Evolutionary conservation across 2,888 invertebrate genomes (phyloP).

Genomic region (Cybosia mesomella): DNA sequence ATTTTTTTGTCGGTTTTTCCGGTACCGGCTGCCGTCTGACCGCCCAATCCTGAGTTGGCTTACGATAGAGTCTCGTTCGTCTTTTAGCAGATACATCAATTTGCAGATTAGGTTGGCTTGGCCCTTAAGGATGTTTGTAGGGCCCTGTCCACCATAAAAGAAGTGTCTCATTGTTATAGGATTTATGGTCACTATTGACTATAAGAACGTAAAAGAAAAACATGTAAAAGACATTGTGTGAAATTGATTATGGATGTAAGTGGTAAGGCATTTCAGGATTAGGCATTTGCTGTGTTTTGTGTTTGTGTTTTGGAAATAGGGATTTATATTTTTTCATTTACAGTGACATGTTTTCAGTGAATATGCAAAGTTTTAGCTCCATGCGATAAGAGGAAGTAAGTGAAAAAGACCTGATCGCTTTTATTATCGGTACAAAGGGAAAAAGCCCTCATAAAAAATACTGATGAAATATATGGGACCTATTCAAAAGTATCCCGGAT

Average conservation of each 20-base stretch:
- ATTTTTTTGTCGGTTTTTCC: no score
- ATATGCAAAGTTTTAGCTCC: neutral
- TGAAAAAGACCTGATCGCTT: neutral
- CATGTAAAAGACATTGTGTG: neutral
- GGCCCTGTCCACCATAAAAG: no score
- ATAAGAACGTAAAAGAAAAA: neutral
- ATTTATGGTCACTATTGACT: neutral
- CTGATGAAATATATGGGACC: neutral
- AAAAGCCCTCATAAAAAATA: no score
- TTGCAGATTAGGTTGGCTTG: no score
- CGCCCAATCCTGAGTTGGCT: no score
- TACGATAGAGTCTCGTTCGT: no score
- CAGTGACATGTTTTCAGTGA: neutral
- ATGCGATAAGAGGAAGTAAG: neutral
- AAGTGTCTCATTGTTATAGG: neutral
- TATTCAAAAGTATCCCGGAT: neutral
- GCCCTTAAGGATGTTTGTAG: no score
- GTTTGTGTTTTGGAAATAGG: no score
- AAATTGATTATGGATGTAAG: neutral
- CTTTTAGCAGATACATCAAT: no score
- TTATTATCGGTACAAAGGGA: no score
- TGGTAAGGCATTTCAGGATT: neutral
- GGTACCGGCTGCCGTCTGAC: no score
- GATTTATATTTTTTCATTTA: neutral
- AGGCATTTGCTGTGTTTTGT: no score